These are phyloP conservation scores for Neodiprion virginianus DNA, from an alignment of 1,140 invertebrate species.

Conservation along the genomic window DNA sequence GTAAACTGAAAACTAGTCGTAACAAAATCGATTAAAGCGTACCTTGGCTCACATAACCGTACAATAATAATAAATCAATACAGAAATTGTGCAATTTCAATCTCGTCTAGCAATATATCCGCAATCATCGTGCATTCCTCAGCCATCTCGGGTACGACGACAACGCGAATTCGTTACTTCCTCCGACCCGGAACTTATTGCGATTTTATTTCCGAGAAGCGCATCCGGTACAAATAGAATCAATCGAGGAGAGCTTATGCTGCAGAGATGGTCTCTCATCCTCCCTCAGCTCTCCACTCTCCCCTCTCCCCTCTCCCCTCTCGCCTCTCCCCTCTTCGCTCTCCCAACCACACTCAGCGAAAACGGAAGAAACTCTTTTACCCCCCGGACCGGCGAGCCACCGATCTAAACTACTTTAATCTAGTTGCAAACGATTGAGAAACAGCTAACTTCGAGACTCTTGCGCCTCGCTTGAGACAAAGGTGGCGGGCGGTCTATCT, in stretches of 20 bases:
- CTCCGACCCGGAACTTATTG: background rate
- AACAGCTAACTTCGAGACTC: too few relatives aligned
- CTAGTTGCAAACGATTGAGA: background rate
- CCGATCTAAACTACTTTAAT: conserved; percentile 1
- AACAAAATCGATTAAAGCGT: too few relatives aligned
- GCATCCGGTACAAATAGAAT: background rate
- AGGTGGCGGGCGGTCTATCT: too few relatives aligned
- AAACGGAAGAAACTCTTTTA: background rate
- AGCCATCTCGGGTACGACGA: too few relatives aligned
- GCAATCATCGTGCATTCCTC: too few relatives aligned
- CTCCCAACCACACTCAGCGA: background rate
- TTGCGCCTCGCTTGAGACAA: too few relatives aligned
- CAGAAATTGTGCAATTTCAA: too few relatives aligned
- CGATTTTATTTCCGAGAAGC: background rate
- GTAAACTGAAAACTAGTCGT: too few relatives aligned
- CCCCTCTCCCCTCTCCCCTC: background rate
- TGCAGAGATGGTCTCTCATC: background rate
- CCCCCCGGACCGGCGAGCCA: background rate
- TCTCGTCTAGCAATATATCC: too few relatives aligned
- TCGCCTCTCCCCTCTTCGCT: background rate
- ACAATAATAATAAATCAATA: too few relatives aligned
- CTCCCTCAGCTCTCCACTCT: background rate
- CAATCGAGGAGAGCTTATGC: background rate
- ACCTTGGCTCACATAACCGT: too few relatives aligned
- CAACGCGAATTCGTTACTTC: too few relatives aligned